Percentiles rank a stretch among this genome's conserved stretches.
Conservation (phyloP, 2,888 invertebrate genomes). For the Chymomyza procnemis region DNA sequence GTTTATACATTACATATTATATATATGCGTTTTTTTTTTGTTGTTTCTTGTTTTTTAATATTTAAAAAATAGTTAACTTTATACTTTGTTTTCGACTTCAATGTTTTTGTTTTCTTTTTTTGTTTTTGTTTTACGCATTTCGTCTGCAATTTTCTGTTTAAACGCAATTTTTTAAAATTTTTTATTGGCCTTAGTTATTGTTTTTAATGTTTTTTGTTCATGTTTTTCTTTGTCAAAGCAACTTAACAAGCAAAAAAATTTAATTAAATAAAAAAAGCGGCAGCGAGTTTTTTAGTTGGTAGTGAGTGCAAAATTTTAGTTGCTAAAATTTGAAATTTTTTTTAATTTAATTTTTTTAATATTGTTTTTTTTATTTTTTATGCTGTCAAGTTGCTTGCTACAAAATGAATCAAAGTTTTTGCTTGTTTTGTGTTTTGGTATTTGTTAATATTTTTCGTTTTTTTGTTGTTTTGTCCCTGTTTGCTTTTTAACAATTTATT, state of each 20-base stretch:
- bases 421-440: background rate
- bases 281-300: background rate
- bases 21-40: slow-evolving; percentile 48
- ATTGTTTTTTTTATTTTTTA: background rate
- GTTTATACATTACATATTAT: slow-evolving; percentile 55
- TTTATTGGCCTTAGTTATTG: slow-evolving; percentile 9
- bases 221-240: background rate
- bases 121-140: slow-evolving; percentile 1
- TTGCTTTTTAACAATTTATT: slow-evolving; percentile 9
- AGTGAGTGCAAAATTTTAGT: background rate
- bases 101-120: slow-evolving; percentile 5
- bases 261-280: background rate
- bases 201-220: background rate
- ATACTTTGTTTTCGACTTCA: slow-evolving; percentile 71
- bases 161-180: slow-evolving; percentile 5
- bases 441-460: no score
- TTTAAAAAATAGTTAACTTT: slow-evolving; percentile 78
- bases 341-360: slow-evolving; percentile 20
- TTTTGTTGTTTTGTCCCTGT: slow-evolving; percentile 13
- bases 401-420: background rate
- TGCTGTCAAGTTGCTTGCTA: slow-evolving; percentile 23
- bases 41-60: slow-evolving; percentile 28
- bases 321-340: background rate
- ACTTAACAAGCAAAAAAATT: background rate
- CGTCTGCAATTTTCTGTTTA: slow-evolving; percentile 11